These are phyloP conservation scores for Lingula anatina DNA, from an alignment of 2,888 invertebrate genomes.

Conservation along the genomic window DNA sequence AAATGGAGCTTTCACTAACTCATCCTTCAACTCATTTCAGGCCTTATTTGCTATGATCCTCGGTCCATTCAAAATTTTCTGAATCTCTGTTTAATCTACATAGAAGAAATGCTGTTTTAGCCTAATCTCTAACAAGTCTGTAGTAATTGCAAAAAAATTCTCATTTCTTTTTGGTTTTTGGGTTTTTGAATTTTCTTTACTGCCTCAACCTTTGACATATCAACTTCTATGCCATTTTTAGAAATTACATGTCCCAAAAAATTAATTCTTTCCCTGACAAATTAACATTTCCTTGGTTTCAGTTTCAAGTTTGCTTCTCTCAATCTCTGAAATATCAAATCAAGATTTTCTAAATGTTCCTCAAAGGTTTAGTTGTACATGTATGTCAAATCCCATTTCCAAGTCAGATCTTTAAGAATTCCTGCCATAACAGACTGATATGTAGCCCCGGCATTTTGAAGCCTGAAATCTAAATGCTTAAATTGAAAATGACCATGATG, in stretches of 20 bases:
- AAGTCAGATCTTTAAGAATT: too few relatives aligned
- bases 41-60: slow-evolving; percentile 12
- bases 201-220: slow-evolving; percentile 11
- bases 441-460: too few relatives aligned
- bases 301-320: slow-evolving; percentile 13
- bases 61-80: slow-evolving; percentile 13
- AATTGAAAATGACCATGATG: too few relatives aligned
- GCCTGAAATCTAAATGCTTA: too few relatives aligned
- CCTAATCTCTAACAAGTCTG: slow-evolving; percentile 12
- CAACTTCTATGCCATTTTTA: slow-evolving; percentile 13
- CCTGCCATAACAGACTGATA: too few relatives aligned
- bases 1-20: slow-evolving; percentile 12
- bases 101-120: slow-evolving; percentile 12
- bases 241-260: slow-evolving; percentile 15
- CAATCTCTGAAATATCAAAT: slow-evolving; percentile 12
- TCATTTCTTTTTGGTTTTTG: slow-evolving; percentile 10
- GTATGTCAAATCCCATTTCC: slow-evolving; percentile 8
- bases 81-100: slow-evolving; percentile 4
- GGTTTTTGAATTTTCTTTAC: slow-evolving; percentile 13
- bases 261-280: slow-evolving; percentile 9
- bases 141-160: slow-evolving; percentile 17
- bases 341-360: slow-evolving; percentile 12
- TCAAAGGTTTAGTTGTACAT: slow-evolving; percentile 11
- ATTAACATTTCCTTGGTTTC: slow-evolving; percentile 15
- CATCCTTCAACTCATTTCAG: slow-evolving; percentile 11